phyloP scores from a whole-genome alignment of 2,888 invertebrate genomes.

The Sympetrum striolatum region DNA sequence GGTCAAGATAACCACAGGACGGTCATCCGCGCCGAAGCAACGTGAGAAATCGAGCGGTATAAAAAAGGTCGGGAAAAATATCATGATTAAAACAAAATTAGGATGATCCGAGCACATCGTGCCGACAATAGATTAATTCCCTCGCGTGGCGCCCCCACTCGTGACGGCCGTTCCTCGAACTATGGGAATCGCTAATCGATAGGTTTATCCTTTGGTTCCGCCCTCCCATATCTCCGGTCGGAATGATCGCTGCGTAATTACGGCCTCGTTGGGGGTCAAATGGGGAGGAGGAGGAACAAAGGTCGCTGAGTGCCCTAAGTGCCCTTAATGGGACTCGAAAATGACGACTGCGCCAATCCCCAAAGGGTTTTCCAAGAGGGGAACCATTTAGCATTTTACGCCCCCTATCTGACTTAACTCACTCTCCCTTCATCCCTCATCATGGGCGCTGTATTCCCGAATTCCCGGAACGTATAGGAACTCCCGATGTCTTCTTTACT shows the following conservation, averaged over 20 bases:
- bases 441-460: not conserved
- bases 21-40: too few species aligned
- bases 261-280: constrained; percentile 31
- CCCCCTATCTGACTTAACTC: not conserved
- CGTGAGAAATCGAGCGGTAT: too few species aligned
- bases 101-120: not conserved
- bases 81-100: constrained; percentile 23
- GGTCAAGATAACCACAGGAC: too few species aligned
- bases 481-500: not conserved
- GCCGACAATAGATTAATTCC: constrained; percentile 9
- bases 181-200: not conserved
- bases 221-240: not conserved
- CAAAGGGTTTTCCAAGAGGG: not conserved
- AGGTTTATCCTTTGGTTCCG: not conserved
- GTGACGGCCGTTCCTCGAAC: constrained; percentile 8
- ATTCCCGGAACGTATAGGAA: too few species aligned
- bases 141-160: not conserved
- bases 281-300: not conserved
- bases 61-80: too few species aligned
- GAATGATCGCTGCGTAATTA: constrained; percentile 24
- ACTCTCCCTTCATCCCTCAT: not conserved
- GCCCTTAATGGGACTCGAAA: constrained; percentile 33
- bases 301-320: constrained; percentile 25
- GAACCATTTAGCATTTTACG: constrained; percentile 17
- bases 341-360: constrained; percentile 32